phyloP scores from a whole-genome alignment of 2,113 vertebrate species.

The Brachyistius frenatus region DNA sequence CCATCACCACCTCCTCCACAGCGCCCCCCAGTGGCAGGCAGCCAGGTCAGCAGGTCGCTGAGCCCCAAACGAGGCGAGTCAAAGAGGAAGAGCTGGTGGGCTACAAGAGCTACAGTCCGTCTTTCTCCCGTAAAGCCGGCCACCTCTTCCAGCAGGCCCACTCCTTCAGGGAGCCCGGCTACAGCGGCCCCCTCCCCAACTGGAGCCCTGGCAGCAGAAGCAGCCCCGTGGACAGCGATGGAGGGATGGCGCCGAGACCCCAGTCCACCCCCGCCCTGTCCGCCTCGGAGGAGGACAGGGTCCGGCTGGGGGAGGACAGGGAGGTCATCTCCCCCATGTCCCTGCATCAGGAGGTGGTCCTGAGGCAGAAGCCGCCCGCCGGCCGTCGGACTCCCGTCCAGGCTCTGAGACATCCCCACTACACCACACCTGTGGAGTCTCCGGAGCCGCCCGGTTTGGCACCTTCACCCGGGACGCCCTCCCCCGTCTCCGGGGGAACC shows the following conservation, averaged over 20 bases:
- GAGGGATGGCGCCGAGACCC: slow-evolving; percentile 9
- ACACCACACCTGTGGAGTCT: slow-evolving; percentile 78
- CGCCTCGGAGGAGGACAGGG: slow-evolving; percentile 45
- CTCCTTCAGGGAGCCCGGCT: slow-evolving; percentile 87
- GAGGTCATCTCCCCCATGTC: slow-evolving; percentile 55
- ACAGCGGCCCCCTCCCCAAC: slow-evolving; percentile 82
- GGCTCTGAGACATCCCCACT: slow-evolving; percentile 82
- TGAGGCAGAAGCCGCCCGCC: slow-evolving; percentile 88
- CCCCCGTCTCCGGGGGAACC: slow-evolving; percentile 27
- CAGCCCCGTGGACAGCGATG: slow-evolving; percentile 61
- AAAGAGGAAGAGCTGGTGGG: slow-evolving; percentile 74
- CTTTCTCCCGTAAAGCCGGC: slow-evolving; percentile 88
- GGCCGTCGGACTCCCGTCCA: slow-evolving; percentile 79
- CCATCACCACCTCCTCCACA: slow-evolving; percentile 43
- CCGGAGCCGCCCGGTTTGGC: slow-evolving; percentile 66
- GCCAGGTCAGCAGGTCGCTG: slow-evolving; percentile 84
- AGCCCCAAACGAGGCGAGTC: slow-evolving; percentile 75
- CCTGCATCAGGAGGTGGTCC: slow-evolving; percentile 84
- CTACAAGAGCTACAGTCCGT: slow-evolving; percentile 91
- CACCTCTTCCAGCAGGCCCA: slow-evolving; percentile 89
- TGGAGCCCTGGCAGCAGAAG: slow-evolving; percentile 61
- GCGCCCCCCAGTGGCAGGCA: slow-evolving; percentile 61
- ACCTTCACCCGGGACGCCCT: slow-evolving; percentile 35
- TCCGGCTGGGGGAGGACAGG: slow-evolving; percentile 9
- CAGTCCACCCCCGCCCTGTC: slow-evolving; percentile 44